Evolutionary conservation across 1,140 invertebrate genomes (phyloP).

Genomic region (Helicorthomorpha holstii): DNA sequence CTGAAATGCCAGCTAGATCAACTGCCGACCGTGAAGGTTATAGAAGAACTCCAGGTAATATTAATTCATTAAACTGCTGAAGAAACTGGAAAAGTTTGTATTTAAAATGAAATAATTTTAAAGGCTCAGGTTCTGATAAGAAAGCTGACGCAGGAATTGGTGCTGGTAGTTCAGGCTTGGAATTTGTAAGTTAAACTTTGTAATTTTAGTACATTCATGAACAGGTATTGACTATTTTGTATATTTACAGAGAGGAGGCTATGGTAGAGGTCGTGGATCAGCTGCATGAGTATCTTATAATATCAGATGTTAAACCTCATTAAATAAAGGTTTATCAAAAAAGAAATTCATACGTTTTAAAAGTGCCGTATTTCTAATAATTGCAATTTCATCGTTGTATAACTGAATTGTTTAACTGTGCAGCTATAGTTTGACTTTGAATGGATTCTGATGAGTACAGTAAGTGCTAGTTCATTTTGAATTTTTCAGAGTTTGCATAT

Average conservation of each 20-base stretch:
- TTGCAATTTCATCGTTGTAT: too few relatives aligned
- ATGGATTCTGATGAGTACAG: too few relatives aligned
- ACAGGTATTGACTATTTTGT: slow-evolving; percentile 9
- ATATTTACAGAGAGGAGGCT: slow-evolving; percentile 26
- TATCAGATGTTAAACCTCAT: too few relatives aligned
- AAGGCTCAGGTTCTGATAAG: slow-evolving; percentile 55
- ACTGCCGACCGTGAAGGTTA: slow-evolving; percentile 11
- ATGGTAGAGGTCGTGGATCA: slow-evolving; percentile 25
- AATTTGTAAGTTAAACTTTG: slow-evolving; percentile 54
- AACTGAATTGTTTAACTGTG: too few relatives aligned
- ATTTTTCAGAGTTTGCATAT: too few relatives aligned
- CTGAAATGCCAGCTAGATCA: slow-evolving; percentile 7
- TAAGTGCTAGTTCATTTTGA: too few relatives aligned
- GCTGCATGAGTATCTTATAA: too few relatives aligned
- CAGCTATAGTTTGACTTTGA: too few relatives aligned
- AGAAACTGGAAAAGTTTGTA: neutral
- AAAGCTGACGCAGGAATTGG: slow-evolving; percentile 88
- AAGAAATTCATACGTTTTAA: too few relatives aligned
- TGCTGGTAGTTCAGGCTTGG: slow-evolving; percentile 53
- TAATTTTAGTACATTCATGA: neutral
- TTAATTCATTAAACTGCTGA: neutral
- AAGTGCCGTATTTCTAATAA: too few relatives aligned
- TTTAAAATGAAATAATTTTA: slow-evolving; percentile 14
- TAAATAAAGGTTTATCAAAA: too few relatives aligned
- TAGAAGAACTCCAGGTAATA: slow-evolving; percentile 16